Evolutionary conservation across 2,797 vertebrate species (phyloP).

Genomic region (Anomalospiza imberbis): DNA sequence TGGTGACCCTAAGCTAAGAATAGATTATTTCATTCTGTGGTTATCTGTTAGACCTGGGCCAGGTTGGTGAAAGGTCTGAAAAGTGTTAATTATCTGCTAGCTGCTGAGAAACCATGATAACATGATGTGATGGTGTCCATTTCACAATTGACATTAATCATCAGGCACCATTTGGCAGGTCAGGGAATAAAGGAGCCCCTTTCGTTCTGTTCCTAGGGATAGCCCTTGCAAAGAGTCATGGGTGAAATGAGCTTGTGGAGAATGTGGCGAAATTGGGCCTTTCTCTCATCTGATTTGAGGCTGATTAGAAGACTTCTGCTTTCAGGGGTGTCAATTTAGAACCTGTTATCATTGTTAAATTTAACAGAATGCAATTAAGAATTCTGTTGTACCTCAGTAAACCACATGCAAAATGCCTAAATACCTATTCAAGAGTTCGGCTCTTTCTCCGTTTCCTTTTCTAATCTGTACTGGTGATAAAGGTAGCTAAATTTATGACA

Average conservation of each 20-base stretch:
- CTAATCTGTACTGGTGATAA: not conserved
- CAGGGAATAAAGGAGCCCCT: not conserved
- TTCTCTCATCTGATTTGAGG: not conserved
- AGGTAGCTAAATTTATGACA: slow-evolving; percentile 18
- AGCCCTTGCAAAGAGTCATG: not conserved
- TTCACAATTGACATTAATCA: not conserved
- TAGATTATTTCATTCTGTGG: not conserved
- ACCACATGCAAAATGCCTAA: not conserved
- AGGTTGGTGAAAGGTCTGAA: not conserved
- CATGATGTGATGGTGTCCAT: not conserved
- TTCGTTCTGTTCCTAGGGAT: not conserved
- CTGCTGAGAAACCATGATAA: not conserved
- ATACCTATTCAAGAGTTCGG: not conserved
- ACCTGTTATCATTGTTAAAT: not conserved
- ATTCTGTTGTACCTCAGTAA: not conserved
- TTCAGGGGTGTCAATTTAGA: not conserved
- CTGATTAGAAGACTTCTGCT: not conserved
- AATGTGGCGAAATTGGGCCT: not conserved
- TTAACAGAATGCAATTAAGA: slow-evolving; percentile 39
- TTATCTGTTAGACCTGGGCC: not conserved
- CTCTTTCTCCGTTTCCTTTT: not conserved
- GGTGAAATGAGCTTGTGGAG: not conserved
- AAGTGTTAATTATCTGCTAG: not conserved
- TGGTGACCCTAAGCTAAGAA: not conserved
- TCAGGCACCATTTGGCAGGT: not conserved